Evolutionary conservation across 2,888 invertebrate genomes (phyloP), one percentile per base, ranked within the genome.

Genomic region (Leucania comma): DNA sequence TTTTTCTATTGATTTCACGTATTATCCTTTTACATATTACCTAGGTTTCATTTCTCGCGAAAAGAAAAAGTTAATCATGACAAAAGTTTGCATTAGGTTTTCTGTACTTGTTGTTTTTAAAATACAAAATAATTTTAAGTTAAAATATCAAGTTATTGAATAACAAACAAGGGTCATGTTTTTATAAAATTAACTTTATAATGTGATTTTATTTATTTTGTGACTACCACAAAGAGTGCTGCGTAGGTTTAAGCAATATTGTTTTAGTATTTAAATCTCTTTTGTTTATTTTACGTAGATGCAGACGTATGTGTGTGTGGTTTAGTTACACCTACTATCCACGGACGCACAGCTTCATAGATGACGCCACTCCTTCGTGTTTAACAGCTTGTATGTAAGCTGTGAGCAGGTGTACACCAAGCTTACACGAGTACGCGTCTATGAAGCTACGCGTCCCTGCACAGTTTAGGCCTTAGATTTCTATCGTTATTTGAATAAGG

Each of bases 131-230:
- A 0, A 20, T 35, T 51, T 32, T 56, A 3, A 5, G 12, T 35
- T 14, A 8, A 35, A 63, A 70, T 20, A 42, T 1, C 20, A 46
- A 22, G 0, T 8, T 17, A 3, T 3, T 35, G 9, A 35, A n/a
- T 35, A 12, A 3, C 10, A 50, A 46, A 26, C 6, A 20, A 17
- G 24, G 17, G 9, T 29, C 9, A 24, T 29, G n/a, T 48, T 26
- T 72, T 42, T 14, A 24, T 26, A 24, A 53, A 22, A 5, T 46
- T 17, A 17, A 46, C 14, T 29, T 38, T 5, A 6, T 1, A 24
- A 50, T 4, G 10, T 29, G 10, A 48, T 24, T 50, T 17, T 12
- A 22, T 73, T 73, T 32, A 17, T 54, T 54, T 35, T 24, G 35
- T 66, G 6, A 29, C 14, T 42, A 26, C 29, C 32, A 20, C 20